A percentile compares a stretch with the other conserved stretches of the same genome.
phyloP scores from a whole-genome alignment of 2,888 invertebrate species.

The Leucozona laternaria region DNA sequence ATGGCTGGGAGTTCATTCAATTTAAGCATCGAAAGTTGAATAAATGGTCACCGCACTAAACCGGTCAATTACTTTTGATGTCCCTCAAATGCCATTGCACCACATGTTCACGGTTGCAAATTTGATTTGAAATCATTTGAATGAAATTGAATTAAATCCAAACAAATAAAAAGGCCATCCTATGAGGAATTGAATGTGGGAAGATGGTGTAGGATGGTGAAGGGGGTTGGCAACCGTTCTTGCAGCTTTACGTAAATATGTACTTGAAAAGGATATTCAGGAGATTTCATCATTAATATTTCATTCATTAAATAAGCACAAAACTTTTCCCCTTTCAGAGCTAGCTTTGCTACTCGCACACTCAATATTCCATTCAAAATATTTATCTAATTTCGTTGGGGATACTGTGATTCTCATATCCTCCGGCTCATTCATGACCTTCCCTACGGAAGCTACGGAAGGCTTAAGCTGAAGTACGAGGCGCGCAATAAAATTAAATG shows the following conservation, averaged over 20 bases:
- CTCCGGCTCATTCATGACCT: constrained; percentile 33
- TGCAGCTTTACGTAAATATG: not conserved
- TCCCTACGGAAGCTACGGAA: not conserved
- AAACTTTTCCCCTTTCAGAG: not conserved
- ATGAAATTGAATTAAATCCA: constrained; percentile 29
- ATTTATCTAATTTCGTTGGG: constrained; percentile 46
- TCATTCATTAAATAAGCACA: constrained; percentile 41
- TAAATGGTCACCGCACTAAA: constrained; percentile 49
- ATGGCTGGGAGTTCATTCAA: constrained; percentile 15
- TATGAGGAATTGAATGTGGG: not conserved
- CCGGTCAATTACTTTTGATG: constrained; percentile 57
- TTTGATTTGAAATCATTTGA: constrained; percentile 13
- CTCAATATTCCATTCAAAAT: constrained; percentile 43
- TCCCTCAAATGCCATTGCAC: constrained; percentile 45
- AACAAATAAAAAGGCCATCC: not conserved
- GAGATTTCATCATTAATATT: constrained; percentile 46
- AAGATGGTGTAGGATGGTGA: not conserved
- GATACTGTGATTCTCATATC: constrained; percentile 25
- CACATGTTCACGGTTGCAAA: constrained; percentile 49
- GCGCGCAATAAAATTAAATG: constrained; percentile 66
- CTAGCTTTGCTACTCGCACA: not conserved
- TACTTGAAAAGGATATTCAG: constrained; percentile 13
- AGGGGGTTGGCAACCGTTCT: not conserved
- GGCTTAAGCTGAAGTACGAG: constrained; percentile 15
- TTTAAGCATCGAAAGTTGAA: constrained; percentile 12